These are phyloP conservation scores for Aythya baeri DNA, from an alignment of 2,113 vertebrate genomes.

Conservation along the genomic window DNA sequence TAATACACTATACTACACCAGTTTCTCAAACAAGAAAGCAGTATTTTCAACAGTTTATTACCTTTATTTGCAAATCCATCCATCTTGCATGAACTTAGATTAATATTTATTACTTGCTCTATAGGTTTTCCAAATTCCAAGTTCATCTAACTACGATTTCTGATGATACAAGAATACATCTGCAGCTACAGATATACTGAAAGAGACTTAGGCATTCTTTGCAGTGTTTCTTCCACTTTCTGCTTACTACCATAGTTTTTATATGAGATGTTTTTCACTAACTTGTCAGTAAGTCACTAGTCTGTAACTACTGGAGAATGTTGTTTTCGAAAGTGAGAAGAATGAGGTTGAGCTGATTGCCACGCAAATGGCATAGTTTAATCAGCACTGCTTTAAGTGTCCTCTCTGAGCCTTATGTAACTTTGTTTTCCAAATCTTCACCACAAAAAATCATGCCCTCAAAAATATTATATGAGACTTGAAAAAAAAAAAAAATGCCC, in stretches of 20 bases:
- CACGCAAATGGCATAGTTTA: not conserved
- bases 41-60: not conserved
- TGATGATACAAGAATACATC: not conserved
- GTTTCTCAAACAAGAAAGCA: not conserved
- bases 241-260: not conserved
- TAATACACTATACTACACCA: not conserved
- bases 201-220: not conserved
- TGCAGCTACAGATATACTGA: not conserved
- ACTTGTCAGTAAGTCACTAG: not conserved
- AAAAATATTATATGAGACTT: not conserved
- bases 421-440: not conserved
- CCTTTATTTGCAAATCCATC: not conserved
- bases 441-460: not conserved
- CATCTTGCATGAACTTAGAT: not conserved
- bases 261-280: not conserved
- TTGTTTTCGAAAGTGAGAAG: not conserved
- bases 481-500: not conserved
- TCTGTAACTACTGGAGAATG: not conserved
- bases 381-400: not conserved
- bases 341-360: not conserved
- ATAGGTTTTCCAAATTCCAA: not conserved
- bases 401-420: not conserved
- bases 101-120: not conserved
- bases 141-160: not conserved
- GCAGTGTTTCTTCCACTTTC: not conserved